Evolutionary conservation across 2,113 vertebrate species (phyloP).

Genomic region (Paraplagusia blochii): DNA sequence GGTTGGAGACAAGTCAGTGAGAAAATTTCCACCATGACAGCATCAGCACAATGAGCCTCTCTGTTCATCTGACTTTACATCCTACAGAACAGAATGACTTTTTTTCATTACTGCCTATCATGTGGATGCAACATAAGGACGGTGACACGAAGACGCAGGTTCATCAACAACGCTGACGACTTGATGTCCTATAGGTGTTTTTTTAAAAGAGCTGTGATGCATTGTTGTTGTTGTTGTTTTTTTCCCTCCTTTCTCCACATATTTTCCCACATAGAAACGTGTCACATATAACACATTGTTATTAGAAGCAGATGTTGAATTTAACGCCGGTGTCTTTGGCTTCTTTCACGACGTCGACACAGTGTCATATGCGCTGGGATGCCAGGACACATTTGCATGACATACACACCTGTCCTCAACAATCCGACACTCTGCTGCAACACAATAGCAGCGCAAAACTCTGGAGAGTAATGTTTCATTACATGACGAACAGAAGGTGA

Average conservation of each 20-base stretch:
- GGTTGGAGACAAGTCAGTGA: constrained; percentile 11
- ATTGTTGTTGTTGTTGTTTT: constrained; percentile 53
- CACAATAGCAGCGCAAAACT: constrained; percentile 56
- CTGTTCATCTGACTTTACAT: constrained; percentile 43
- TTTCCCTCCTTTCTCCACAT: constrained; percentile 30
- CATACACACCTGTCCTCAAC: constrained; percentile 65
- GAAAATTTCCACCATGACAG: constrained; percentile 17
- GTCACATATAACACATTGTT: constrained; percentile 72
- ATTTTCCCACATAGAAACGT: constrained; percentile 54
- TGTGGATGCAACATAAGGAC: constrained; percentile 53
- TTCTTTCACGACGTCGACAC: constrained; percentile 62
- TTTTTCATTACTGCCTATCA: constrained; percentile 63
- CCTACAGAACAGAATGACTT: constrained; percentile 41
- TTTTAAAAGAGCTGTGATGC: constrained; percentile 46
- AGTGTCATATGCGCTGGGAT: constrained; percentile 62
- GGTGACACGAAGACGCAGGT: constrained; percentile 59
- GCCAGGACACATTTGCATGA: constrained; percentile 67
- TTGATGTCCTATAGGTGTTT: constrained; percentile 63
- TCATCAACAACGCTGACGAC: constrained; percentile 59
- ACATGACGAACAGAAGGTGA: constrained; percentile 65
- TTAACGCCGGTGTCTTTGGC: constrained; percentile 61
- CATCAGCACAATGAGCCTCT: constrained; percentile 35
- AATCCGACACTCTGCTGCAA: constrained; percentile 47
- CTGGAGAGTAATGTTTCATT: constrained; percentile 67
- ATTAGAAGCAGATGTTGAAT: constrained; percentile 76